Evolutionary conservation across 2,888 invertebrate species (phyloP).

Genomic region (Agrochola lychnidis): DNA sequence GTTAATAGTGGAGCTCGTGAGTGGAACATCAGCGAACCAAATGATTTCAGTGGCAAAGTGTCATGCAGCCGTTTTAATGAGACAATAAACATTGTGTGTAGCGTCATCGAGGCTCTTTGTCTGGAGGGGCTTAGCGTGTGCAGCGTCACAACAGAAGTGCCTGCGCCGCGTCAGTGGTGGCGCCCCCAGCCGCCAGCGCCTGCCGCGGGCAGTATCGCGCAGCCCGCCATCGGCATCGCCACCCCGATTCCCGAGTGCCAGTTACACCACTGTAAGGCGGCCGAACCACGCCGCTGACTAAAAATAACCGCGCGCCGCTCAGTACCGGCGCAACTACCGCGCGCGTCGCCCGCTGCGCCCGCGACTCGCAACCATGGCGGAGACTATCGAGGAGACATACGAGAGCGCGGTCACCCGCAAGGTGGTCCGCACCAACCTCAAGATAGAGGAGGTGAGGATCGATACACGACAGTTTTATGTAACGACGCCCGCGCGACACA

Average conservation of each 20-base stretch:
- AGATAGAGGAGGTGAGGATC: conserved; percentile 93
- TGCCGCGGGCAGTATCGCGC: conserved; percentile 62
- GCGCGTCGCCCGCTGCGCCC: conserved; percentile 88
- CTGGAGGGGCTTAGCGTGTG: conserved; percentile 41
- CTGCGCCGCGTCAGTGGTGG: conserved; percentile 48
- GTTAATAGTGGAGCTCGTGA: conserved; percentile 5
- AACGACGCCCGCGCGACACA: conserved; percentile 85
- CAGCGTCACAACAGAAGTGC: conserved; percentile 60
- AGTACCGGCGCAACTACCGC: conserved; percentile 88
- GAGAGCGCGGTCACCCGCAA: conserved; percentile 93
- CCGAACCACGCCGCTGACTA: conserved; percentile 84
- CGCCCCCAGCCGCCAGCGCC: conserved; percentile 61
- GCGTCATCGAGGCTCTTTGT: conserved; percentile 60
- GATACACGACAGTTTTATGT: conserved; percentile 85
- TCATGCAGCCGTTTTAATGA: conserved; percentile 23
- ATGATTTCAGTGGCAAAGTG: conserved; percentile 15
- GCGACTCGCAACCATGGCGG: conserved; percentile 91
- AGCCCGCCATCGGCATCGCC: conserved; percentile 69
- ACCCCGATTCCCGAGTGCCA: conserved; percentile 76
- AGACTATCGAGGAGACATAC: conserved; percentile 93
- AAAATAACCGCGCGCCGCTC: conserved; percentile 87
- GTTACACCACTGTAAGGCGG: conserved; percentile 70
- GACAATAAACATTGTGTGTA: conserved; percentile 31
- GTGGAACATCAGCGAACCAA: conserved; percentile 7
- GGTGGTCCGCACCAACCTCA: conserved; percentile 93